Evolutionary conservation across 30 jellyfish, hydroid and myxozoan species (phyloP).

Genomic region (Aurelia coerulea): DNA sequence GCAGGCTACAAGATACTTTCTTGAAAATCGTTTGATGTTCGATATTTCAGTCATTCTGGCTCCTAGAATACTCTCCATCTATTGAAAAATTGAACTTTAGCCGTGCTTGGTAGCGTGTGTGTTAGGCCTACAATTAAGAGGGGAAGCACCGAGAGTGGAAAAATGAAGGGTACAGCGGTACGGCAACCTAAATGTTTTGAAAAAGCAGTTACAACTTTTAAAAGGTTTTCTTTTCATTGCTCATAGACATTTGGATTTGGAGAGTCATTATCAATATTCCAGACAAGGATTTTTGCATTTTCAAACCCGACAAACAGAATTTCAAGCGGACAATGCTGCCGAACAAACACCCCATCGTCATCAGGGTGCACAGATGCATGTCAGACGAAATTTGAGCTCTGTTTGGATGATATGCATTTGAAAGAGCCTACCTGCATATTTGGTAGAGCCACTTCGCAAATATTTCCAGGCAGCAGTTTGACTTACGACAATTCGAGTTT

Average conservation of each 20-base stretch:
- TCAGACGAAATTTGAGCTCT: conserved; percentile 21
- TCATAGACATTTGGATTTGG: neutral
- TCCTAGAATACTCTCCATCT: too few relatives aligned
- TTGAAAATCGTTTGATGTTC: too few relatives aligned
- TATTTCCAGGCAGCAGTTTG: conserved; percentile 11
- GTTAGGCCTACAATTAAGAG: too few relatives aligned
- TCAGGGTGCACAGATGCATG: conserved; percentile 6
- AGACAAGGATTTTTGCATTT: conserved; percentile 15
- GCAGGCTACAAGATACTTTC: too few relatives aligned
- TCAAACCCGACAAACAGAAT: conserved; percentile 39
- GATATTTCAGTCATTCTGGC: too few relatives aligned
- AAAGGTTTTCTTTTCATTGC: neutral
- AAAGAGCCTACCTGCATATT: conserved; percentile 29
- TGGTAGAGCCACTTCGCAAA: conserved; percentile 21
- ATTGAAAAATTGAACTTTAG: too few relatives aligned
- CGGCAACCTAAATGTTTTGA: neutral
- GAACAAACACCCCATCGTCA: neutral
- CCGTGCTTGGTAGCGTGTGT: too few relatives aligned
- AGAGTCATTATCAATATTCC: conserved; percentile 29
- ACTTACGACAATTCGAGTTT: conserved; percentile 3
- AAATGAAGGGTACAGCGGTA: too few relatives aligned
- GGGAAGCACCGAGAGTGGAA: too few relatives aligned
- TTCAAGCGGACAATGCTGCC: conserved; percentile 24
- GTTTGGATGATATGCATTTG: conserved; percentile 44
- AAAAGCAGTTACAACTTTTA: neutral